phyloP scores from a whole-genome alignment of 2,888 invertebrate species.

The Candidula unifasciata region DNA sequence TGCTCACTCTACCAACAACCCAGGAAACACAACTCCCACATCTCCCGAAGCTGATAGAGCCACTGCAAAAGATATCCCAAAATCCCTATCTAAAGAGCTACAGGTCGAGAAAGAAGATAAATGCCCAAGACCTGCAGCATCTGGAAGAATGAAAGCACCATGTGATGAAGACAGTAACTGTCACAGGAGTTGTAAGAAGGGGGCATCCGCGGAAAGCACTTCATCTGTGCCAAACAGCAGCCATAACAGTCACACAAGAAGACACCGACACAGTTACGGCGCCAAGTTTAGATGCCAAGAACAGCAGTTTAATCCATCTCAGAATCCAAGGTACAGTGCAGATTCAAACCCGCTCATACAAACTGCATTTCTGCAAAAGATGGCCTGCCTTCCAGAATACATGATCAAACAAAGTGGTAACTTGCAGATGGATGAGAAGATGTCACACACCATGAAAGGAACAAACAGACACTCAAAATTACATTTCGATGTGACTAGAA shows the following conservation, averaged over 20 bases:
- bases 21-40: constrained; percentile 20
- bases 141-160: not conserved
- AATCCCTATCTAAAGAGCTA: not conserved
- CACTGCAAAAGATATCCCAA: not conserved
- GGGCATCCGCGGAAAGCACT: not conserved
- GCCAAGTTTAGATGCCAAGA: constrained; percentile 11
- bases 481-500: not conserved
- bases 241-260: not conserved
- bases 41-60: not conserved
- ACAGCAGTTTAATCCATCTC: not conserved
- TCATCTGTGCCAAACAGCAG: not conserved
- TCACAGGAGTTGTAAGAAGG: not conserved
- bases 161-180: constrained; percentile 1
- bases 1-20: constrained; percentile 1
- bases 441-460: not conserved
- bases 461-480: not conserved
- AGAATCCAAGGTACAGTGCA: constrained; percentile 25
- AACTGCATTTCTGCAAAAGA: constrained; percentile 33
- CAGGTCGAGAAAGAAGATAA: not conserved
- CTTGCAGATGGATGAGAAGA: constrained; percentile 1
- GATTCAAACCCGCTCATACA: constrained; percentile 18
- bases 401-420: not conserved
- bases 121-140: not conserved
- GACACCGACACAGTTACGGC: constrained; percentile 13
- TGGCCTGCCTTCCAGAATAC: constrained; percentile 8